phyloP scores from a whole-genome alignment of 2,888 invertebrate genomes.

The Tyria jacobaeae region DNA sequence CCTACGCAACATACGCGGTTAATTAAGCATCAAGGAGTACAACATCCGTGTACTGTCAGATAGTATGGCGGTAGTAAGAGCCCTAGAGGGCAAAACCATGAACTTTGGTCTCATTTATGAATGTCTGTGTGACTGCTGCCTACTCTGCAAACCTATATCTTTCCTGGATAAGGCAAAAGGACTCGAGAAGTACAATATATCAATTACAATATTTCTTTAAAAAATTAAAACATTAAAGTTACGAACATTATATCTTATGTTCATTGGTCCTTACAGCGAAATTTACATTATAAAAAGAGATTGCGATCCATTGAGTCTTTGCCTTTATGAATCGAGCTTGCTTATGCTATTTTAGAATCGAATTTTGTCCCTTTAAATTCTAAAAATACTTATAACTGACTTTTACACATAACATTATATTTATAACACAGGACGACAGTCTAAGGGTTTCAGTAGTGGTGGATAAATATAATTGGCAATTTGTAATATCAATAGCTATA shows the following conservation, averaged over 20 bases:
- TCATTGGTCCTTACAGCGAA: neutral
- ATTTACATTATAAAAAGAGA: neutral
- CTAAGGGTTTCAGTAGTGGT: conserved; percentile 39
- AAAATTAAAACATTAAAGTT: neutral
- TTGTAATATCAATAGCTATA: conserved; percentile 43
- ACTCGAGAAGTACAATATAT: too few species aligned
- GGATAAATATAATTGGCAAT: conserved; percentile 44
- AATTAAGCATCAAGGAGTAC: too few species aligned
- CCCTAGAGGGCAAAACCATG: too few species aligned
- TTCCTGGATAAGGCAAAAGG: too few species aligned
- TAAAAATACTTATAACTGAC: neutral
- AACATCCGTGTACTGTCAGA: too few species aligned
- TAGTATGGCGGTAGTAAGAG: too few species aligned
- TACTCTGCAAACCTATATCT: too few species aligned
- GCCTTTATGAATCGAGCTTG: neutral
- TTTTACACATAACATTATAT: neutral
- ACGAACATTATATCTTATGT: neutral
- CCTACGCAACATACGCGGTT: too few species aligned
- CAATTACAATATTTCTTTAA: too few species aligned
- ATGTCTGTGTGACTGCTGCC: too few species aligned
- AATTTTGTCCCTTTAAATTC: neutral
- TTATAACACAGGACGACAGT: conserved; percentile 17
- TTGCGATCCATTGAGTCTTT: too few species aligned
- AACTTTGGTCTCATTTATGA: too few species aligned
- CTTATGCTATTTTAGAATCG: neutral